A percentile compares a stretch with the other conserved stretches of the same genome.
Conservation (phyloP, 2,113 vertebrate species). For the Theristicus caerulescens region DNA sequence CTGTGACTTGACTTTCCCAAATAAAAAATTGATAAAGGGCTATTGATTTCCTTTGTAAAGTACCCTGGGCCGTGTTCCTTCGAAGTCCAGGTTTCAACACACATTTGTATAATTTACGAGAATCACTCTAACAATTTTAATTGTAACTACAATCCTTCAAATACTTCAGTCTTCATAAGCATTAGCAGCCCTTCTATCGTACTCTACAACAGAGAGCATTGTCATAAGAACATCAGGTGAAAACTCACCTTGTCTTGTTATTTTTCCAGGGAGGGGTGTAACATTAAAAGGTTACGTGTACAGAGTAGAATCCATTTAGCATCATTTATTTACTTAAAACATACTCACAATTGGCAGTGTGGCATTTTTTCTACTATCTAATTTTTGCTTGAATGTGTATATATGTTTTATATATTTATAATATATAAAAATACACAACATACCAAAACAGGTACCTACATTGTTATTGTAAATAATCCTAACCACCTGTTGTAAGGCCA, state of each 20-base stretch:
- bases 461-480: not conserved
- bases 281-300: not conserved
- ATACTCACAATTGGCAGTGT: not conserved
- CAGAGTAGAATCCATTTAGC: not conserved
- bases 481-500: not conserved
- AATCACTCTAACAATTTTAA: not conserved
- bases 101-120: not conserved
- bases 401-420: not conserved
- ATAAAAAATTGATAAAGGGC: not conserved
- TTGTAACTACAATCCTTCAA: not conserved
- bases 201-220: not conserved
- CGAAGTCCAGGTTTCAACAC: not conserved
- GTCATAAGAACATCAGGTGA: not conserved
- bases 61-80: not conserved
- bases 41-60: not conserved
- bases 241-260: not conserved
- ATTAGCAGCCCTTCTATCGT: not conserved
- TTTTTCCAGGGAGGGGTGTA: not conserved
- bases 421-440: not conserved
- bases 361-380: not conserved
- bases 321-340: not conserved
- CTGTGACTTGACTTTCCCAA: not conserved
- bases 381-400: not conserved
- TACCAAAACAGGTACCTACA: not conserved
- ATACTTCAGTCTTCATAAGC: not conserved